Conservation (phyloP, 2,797 vertebrate genomes). For the Staurois parvus region DNA sequence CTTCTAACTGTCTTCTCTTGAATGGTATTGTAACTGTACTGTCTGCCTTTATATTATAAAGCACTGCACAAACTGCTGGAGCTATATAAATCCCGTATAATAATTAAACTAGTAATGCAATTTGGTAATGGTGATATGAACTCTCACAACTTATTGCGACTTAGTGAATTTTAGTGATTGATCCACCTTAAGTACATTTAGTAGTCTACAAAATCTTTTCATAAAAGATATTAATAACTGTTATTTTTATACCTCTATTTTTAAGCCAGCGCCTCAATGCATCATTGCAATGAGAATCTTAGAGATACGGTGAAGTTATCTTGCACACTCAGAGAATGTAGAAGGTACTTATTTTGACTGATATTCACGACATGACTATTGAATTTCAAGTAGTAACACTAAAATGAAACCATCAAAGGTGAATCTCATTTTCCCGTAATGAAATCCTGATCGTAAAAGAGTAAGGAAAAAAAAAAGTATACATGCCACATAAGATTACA, state of each 20-base stretch:
- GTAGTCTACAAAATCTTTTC: background rate
- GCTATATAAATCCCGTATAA: no score
- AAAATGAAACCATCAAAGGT: conserved; percentile 50
- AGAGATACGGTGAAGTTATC: conserved; percentile 14
- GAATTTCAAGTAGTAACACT: conserved; percentile 51
- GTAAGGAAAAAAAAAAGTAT: conserved; percentile 14
- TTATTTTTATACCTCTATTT: background rate
- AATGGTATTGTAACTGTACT: no score
- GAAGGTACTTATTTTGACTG: conserved; percentile 53
- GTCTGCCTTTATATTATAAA: no score
- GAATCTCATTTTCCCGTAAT: conserved; percentile 47
- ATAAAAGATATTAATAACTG: background rate
- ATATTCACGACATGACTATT: conserved; percentile 47
- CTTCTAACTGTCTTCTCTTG: no score
- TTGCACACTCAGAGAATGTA: conserved; percentile 31
- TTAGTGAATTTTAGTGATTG: background rate
- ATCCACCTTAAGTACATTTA: background rate
- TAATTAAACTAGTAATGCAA: no score
- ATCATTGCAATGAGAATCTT: conserved; percentile 21
- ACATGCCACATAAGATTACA: conserved; percentile 16
- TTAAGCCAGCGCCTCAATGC: conserved; percentile 21
- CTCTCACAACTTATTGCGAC: no score
- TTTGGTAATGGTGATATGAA: no score
- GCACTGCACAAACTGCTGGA: no score
- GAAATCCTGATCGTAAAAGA: conserved; percentile 24